Base-by-base conservation (phyloP, 2,888 invertebrate species). In the Calameuta idolon region DNA sequence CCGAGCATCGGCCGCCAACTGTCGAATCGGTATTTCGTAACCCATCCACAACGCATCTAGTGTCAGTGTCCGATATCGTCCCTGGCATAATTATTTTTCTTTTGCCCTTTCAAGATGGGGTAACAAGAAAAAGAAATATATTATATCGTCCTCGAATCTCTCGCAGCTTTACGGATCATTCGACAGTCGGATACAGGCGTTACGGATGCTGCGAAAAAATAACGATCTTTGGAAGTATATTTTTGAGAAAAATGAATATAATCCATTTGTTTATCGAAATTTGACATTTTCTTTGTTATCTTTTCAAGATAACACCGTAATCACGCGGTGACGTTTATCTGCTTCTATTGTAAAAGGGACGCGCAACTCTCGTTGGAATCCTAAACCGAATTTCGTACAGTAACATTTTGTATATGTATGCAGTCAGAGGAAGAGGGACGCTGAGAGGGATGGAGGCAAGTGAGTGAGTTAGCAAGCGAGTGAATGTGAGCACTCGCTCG, bases 401-500 rank as follows among this genome's bases (percentile, higher is more conserved):
- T 23, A 5, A 55, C 55, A 23, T 23, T 55, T 55, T 55, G 55
- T 55, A 55, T 55, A 55, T 9, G 23, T 55, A 55, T 23, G 9
- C 55, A 23, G 55, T 9, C 9, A 23, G 55, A 55, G 15, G 9
- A 23, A 55, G 55, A 55, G 23, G 55, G 55, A 55, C 23, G 9
- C 23, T 23, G 23, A 23, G 55, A 55, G 55, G 15, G 55, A 55
- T 9, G 55, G 55, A 23, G 55, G 9, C 55, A 23, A 55, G 55
- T 9, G 55, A 55, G 55, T 40, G 40, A 40, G 40, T 40, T 40
- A 23, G 40, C 40, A 40, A 40, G 40, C 15, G 23, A 40, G 40
- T 55, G 55, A 23, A 55, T 55, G 85, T 86, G 88, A 87, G 86
- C 85, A 79, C 79, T 76, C 86, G 89, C 86, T 90, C 89, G 90